A percentile compares a stretch with the other conserved stretches of the same genome.
phyloP scores from a whole-genome alignment of 2,113 vertebrate species.

The Pleuronectes platessa region DNA sequence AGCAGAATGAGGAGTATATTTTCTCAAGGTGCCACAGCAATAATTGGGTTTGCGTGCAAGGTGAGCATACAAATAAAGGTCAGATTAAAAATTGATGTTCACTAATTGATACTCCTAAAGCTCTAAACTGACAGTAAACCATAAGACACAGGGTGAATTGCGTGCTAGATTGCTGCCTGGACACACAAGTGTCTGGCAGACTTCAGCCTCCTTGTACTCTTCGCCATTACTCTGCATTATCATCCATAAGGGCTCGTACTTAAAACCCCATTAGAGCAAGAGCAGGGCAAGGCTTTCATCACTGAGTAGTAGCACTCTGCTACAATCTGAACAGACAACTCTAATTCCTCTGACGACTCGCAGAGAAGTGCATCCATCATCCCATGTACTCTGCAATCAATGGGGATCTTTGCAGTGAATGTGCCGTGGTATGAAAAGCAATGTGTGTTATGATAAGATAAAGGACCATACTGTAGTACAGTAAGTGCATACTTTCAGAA shows the following conservation, averaged over 20 bases:
- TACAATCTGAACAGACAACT: constrained; percentile 68
- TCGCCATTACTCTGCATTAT: constrained; percentile 78
- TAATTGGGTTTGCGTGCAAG: constrained; percentile 58
- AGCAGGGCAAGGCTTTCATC: constrained; percentile 68
- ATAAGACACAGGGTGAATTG: constrained; percentile 51
- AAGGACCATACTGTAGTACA: background rate
- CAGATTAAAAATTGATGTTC: constrained; percentile 72
- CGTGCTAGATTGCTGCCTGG: constrained; percentile 51
- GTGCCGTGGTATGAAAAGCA: constrained; percentile 39
- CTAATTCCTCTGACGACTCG: constrained; percentile 60
- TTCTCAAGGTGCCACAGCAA: constrained; percentile 50
- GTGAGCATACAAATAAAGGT: constrained; percentile 46
- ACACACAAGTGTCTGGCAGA: constrained; percentile 49
- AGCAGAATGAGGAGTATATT: constrained; percentile 37
- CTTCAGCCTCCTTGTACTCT: constrained; percentile 59
- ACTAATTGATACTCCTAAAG: constrained; percentile 70
- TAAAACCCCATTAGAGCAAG: constrained; percentile 78
- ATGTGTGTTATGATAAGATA: constrained; percentile 24
- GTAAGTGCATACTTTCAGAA: no score
- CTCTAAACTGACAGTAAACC: constrained; percentile 59
- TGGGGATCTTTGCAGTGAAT: constrained; percentile 65
- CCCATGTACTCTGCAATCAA: constrained; percentile 46
- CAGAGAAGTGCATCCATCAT: constrained; percentile 63
- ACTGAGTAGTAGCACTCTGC: constrained; percentile 75
- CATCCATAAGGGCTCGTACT: constrained; percentile 74